Base-by-base conservation (phyloP, 2,888 invertebrate species). In the Epinotia demarniana region DNA sequence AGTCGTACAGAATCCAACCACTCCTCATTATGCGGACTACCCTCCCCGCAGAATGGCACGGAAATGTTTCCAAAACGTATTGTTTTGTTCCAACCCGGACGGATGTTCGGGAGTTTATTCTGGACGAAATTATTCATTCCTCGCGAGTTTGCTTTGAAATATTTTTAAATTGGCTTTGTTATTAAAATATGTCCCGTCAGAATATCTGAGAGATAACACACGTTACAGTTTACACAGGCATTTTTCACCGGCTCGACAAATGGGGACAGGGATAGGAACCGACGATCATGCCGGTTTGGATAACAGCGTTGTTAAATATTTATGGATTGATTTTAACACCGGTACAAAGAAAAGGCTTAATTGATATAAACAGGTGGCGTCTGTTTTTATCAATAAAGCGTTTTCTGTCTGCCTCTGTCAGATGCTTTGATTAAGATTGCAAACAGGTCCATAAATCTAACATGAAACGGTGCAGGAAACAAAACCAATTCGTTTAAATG, bases 141-240 rank as follows among this genome's bases (percentile, higher is more conserved):
- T 61, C 55, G 49, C 70, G 75, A 49, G 60, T 70, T 75, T 55
- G 64, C 66, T 75, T 75, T 72, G 55, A 67, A 72, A 75, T 57
- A 67, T 75, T 75, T 75, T 75, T 75, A 67, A 72, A 75, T 72
- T 72, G 71, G 61, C 75, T 67, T 75, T 75, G 75, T 75, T 75
- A 75, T 75, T 71, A 74, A 70, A 66, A 70, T 64, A 62, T 72
- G 75, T 75, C 71, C 66, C 71, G 19, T 46, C 53, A 23, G 64
- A 64, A 71, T 66, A 70, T 70, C 70, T 70, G 64, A 58, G 62
- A 63, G 53, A 70, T 39, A 55, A 64, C 63, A 63, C 23, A 53
- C 64, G 63, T 63, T 69, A 70, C 63, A 64, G 53, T 60, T 70
- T 70, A 75, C 64, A 60, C 49, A 13, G 27, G 57, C 58, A 53